Percentiles rank a stretch among this genome's conserved stretches.
phyloP scores from a whole-genome alignment of 2,888 invertebrate species.

The Tenthredo mesomela region DNA sequence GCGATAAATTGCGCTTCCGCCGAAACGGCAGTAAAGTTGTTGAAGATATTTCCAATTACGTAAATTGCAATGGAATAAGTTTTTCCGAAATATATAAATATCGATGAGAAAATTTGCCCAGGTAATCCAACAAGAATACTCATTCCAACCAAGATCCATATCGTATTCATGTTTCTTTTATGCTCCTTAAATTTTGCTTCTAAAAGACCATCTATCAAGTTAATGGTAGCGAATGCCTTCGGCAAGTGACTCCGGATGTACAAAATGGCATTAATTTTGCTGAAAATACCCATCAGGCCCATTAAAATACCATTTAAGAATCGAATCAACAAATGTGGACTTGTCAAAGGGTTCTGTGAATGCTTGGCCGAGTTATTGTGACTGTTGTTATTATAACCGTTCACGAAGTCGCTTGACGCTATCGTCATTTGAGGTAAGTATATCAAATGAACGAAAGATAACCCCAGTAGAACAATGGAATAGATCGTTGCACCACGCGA shows the following conservation, averaged over 20 bases:
- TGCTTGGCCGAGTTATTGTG: too few species aligned
- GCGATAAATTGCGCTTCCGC: constrained; percentile 49
- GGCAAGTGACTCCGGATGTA: constrained; percentile 12
- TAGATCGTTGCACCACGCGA: constrained; percentile 35
- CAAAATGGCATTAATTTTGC: constrained; percentile 24
- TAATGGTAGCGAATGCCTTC: neutral
- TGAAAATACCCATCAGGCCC: constrained; percentile 25
- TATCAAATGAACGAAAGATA: constrained; percentile 33
- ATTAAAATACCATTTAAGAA: constrained; percentile 31
- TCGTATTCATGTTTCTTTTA: neutral
- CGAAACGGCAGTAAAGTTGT: constrained; percentile 42
- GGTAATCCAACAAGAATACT: constrained; percentile 37
- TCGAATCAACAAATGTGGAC: constrained; percentile 23
- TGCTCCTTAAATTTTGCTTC: neutral
- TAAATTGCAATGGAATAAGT: constrained; percentile 27
- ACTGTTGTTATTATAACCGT: neutral
- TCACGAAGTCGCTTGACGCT: neutral
- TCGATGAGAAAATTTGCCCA: constrained; percentile 35
- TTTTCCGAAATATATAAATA: neutral
- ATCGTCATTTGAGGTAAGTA: constrained; percentile 46
- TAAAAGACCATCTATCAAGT: constrained; percentile 19
- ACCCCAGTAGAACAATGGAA: constrained; percentile 33
- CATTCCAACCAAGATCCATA: constrained; percentile 30
- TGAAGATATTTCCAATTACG: constrained; percentile 32
- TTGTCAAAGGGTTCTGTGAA: neutral